phyloP scores from a whole-genome alignment of 2,888 invertebrate species.

The Hoplodrina blanda region DNA sequence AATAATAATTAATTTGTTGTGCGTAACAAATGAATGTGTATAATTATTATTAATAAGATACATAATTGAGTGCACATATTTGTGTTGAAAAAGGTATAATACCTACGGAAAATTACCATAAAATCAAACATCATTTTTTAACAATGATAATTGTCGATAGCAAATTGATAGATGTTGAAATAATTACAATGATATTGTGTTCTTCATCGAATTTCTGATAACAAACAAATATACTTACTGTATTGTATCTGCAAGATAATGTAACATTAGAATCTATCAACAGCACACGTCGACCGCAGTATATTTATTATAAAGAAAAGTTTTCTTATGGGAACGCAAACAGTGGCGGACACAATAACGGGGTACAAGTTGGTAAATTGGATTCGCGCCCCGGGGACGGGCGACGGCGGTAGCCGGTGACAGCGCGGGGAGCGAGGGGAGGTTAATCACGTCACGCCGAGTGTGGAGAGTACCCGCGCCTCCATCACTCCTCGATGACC shows the following conservation, averaged over 20 bases:
- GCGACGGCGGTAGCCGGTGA: constrained; percentile 65
- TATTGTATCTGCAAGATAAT: constrained; percentile 4
- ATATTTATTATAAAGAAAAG: constrained; percentile 75
- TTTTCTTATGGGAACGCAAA: constrained; percentile 75
- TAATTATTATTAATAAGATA: background rate
- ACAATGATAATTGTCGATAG: constrained; percentile 23
- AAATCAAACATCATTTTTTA: constrained; percentile 1
- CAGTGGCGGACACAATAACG: constrained; percentile 80
- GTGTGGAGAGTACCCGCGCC: constrained; percentile 50
- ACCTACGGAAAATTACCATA: constrained; percentile 30
- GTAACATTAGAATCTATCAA: constrained; percentile 50
- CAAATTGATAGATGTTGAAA: constrained; percentile 10
- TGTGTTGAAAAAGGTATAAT: background rate
- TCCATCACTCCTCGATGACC: constrained; percentile 47
- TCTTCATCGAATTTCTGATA: constrained; percentile 19
- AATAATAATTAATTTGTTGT: constrained; percentile 7
- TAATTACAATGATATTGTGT: constrained; percentile 14
- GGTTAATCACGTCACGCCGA: constrained; percentile 68
- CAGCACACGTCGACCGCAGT: constrained; percentile 62
- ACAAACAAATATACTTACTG: background rate
- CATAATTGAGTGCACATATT: background rate
- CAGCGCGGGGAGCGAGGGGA: constrained; percentile 36
- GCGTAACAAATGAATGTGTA: background rate
- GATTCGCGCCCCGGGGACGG: constrained; percentile 83
- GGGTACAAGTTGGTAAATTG: constrained; percentile 86